Evolutionary conservation across 2,113 vertebrate species (phyloP).

Genomic region (Mastomys coucha): DNA sequence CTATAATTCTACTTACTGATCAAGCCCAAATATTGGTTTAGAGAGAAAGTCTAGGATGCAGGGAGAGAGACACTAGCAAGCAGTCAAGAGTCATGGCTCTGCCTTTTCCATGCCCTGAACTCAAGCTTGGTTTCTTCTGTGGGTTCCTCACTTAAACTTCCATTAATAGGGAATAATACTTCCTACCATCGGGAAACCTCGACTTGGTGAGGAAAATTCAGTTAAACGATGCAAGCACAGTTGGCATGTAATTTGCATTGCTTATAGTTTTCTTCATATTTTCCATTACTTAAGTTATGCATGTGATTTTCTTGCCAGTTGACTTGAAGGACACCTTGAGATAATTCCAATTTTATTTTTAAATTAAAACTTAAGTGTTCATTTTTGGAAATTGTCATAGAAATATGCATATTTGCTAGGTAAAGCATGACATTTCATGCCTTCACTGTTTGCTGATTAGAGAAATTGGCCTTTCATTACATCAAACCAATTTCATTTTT

Average conservation of each 20-base stretch:
- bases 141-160: background rate
- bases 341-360: conserved; percentile 48
- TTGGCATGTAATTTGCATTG: background rate
- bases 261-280: background rate
- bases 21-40: conserved; percentile 13
- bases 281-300: conserved; percentile 10
- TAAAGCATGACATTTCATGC: background rate
- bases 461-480: background rate
- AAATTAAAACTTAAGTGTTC: background rate
- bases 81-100: background rate
- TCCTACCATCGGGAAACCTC: background rate
- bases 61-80: background rate
- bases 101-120: background rate
- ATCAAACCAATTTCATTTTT: conserved; percentile 5
- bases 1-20: conserved; percentile 17
- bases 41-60: background rate
- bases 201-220: background rate
- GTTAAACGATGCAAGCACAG: background rate
- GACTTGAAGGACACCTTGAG: background rate
- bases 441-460: background rate
- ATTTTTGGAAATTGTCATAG: background rate
- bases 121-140: background rate
- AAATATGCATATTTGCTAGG: background rate
- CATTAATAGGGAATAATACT: background rate
- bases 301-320: conserved; percentile 19